Conservation (phyloP, 2,797 vertebrate species). For the Dendrocincla tyrannina region DNA sequence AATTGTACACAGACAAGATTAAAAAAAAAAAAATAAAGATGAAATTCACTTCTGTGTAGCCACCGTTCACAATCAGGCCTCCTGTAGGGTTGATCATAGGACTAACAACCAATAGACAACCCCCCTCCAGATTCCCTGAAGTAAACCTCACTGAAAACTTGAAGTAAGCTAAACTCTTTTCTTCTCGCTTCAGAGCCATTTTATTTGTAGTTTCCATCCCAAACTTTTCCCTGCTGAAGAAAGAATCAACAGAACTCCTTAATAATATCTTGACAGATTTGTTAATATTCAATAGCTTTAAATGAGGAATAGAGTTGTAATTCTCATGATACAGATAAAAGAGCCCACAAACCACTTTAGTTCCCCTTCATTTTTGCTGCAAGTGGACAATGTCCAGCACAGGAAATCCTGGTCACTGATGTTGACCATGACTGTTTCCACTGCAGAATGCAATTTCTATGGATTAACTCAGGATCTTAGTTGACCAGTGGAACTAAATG, state of each 20-base stretch:
- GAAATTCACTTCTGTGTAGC: neutral
- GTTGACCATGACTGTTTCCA: fast-evolving
- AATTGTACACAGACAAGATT: neutral
- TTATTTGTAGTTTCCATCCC: neutral
- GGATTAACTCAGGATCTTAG: neutral
- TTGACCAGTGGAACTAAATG: neutral
- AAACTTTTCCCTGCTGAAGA: neutral
- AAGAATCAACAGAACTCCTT: neutral
- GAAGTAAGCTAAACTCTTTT: neutral
- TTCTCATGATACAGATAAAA: neutral
- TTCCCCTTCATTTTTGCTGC: neutral
- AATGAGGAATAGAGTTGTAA: neutral
- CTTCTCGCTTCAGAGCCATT: neutral
- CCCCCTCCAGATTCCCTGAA: neutral
- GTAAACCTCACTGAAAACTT: neutral
- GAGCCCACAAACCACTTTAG: neutral
- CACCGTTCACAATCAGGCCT: neutral
- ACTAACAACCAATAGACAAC: neutral
- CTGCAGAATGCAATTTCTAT: neutral
- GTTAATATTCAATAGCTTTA: neutral
- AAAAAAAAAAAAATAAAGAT: neutral
- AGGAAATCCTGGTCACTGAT: neutral
- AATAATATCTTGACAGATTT: neutral
- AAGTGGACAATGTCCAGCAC: neutral
- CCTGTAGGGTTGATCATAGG: neutral